Evolutionary conservation across 2,797 vertebrate genomes (phyloP).

Genomic region (Florisuga fusca): DNA sequence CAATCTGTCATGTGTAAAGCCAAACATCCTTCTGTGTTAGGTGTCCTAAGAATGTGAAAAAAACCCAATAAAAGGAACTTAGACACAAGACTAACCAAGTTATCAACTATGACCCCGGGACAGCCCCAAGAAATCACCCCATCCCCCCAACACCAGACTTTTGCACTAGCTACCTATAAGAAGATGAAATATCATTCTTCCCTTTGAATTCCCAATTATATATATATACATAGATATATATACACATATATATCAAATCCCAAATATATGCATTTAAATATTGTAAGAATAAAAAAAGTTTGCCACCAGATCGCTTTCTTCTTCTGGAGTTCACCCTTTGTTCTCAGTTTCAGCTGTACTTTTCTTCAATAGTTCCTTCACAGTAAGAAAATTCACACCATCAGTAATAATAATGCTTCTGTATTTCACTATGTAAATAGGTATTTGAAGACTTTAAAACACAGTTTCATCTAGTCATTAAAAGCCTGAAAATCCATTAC

Average conservation of each 20-base stretch:
- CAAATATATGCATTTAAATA: background rate
- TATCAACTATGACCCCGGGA: background rate
- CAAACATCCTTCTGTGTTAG: background rate
- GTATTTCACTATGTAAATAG: background rate
- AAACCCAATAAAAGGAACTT: background rate
- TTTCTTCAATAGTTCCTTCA: background rate
- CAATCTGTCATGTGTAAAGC: background rate
- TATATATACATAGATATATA: too few species aligned
- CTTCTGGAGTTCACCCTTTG: background rate
- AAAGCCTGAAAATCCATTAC: constrained; percentile 19
- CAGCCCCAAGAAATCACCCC: background rate
- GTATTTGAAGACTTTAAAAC: background rate
- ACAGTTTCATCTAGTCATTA: background rate
- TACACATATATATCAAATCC: too few species aligned
- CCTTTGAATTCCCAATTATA: background rate
- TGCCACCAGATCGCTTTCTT: background rate
- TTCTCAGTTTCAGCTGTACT: background rate
- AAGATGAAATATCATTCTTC: background rate
- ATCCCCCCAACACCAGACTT: background rate
- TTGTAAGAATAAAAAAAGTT: background rate
- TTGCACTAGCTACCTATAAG: background rate
- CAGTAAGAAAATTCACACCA: background rate
- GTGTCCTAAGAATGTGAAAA: background rate
- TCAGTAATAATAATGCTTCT: background rate
- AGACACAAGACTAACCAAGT: background rate